Conservation (phyloP, 2,797 vertebrate species). For the Acanthis flammea region DNA sequence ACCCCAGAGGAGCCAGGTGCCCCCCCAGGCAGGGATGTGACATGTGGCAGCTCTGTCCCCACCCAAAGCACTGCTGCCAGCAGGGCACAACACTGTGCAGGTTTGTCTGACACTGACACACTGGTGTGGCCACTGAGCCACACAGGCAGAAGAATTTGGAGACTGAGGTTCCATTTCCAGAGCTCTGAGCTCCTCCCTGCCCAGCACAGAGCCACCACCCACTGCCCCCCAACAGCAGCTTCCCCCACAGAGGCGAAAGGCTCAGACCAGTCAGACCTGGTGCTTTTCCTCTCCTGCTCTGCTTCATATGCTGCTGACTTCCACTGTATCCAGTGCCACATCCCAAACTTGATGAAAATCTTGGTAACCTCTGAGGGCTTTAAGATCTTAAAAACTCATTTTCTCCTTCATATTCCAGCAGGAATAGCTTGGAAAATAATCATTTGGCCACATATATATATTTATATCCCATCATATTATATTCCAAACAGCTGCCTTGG, state of each 20-base stretch:
- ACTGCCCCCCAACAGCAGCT: neutral
- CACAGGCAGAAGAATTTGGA: neutral
- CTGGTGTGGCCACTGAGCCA: neutral
- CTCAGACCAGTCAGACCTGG: neutral
- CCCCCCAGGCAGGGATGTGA: neutral
- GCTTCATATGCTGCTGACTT: neutral
- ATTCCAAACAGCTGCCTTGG: neutral
- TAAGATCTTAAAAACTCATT: neutral
- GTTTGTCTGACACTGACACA: too few relatives aligned
- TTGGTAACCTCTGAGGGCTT: neutral
- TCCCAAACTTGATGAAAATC: neutral
- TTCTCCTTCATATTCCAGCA: neutral
- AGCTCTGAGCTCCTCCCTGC: neutral
- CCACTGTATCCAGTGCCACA: neutral
- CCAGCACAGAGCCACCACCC: neutral
- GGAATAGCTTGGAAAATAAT: neutral
- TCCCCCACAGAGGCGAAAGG: neutral
- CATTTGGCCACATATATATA: neutral
- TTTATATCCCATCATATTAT: neutral
- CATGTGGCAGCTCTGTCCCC: accelerated
- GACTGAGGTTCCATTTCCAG: neutral
- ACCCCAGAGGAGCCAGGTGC: accelerated
- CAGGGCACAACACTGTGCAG: neutral
- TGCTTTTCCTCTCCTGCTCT: neutral
- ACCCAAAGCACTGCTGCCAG: neutral